Conservation (phyloP, 2,113 vertebrate genomes). For the Cranoglanis bouderius region DNA sequence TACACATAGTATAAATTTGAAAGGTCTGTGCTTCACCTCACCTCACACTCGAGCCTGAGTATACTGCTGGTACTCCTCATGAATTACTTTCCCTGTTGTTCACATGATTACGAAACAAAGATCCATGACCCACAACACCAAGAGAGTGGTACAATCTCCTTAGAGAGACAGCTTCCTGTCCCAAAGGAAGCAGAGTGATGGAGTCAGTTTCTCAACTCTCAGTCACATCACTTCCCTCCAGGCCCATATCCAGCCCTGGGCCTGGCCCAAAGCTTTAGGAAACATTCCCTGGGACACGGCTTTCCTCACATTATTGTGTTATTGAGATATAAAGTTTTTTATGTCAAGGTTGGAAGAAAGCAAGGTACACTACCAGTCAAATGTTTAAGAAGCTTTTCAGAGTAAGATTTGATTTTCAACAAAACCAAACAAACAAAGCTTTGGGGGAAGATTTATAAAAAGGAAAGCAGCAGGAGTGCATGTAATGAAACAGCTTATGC, state of each 20-base stretch:
- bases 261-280: not conserved
- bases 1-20: not conserved
- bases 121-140: not conserved
- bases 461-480: not conserved
- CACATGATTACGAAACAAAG: not conserved
- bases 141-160: not conserved
- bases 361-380: not conserved
- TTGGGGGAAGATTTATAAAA: not conserved
- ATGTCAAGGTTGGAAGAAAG: not conserved
- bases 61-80: not conserved
- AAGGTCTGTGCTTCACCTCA: not conserved
- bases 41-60: not conserved
- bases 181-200: slow-evolving; percentile 13
- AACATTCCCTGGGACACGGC: not conserved
- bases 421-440: not conserved
- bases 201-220: not conserved
- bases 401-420: not conserved
- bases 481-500: not conserved
- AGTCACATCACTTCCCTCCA: slow-evolving; percentile 33
- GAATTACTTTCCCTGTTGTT: not conserved
- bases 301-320: not conserved
- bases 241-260: not conserved
- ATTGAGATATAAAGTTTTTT: not conserved
- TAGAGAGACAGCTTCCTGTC: slow-evolving; percentile 3
- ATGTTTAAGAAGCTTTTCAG: not conserved